phyloP scores from a whole-genome alignment of 2,113 vertebrate genomes.

The Clinocottus analis region DNA sequence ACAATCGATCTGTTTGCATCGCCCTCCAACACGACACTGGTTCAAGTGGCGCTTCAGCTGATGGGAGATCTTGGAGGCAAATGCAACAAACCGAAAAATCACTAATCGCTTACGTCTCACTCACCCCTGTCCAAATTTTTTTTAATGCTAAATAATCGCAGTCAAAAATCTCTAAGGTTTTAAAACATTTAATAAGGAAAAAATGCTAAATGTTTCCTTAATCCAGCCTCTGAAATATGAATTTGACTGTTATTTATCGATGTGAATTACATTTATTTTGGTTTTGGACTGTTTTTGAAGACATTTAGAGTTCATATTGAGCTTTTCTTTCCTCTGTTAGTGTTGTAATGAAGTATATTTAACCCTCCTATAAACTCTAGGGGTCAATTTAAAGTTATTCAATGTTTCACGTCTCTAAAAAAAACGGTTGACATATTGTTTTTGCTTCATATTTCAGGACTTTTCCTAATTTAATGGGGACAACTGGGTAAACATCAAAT shows the following conservation, averaged over 20 bases:
- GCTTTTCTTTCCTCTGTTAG: neutral
- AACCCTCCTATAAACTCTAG: too few relatives aligned
- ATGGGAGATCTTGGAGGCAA: conserved; percentile 26
- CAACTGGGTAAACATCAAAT: too few relatives aligned
- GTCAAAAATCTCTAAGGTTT: neutral
- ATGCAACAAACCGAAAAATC: conserved; percentile 51
- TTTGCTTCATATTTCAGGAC: too few relatives aligned
- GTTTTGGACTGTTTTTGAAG: too few relatives aligned
- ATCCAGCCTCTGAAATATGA: neutral
- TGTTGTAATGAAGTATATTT: neutral
- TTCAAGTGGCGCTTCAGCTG: conserved; percentile 34
- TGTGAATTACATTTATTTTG: neutral
- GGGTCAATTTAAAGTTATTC: too few relatives aligned
- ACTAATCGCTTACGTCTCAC: conserved; percentile 19
- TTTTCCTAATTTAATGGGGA: too few relatives aligned
- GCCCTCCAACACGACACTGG: conserved; percentile 26
- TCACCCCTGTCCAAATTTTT: neutral
- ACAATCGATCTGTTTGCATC: conserved; percentile 69
- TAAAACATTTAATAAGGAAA: neutral
- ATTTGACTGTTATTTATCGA: neutral
- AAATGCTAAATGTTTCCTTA: neutral
- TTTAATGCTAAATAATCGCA: neutral
- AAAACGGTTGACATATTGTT: too few relatives aligned
- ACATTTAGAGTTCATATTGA: neutral
- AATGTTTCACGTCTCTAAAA: too few relatives aligned